These are phyloP conservation scores for Grammomys dolichurus DNA, from an alignment of 2,113 vertebrate genomes.

Conservation along the genomic window DNA sequence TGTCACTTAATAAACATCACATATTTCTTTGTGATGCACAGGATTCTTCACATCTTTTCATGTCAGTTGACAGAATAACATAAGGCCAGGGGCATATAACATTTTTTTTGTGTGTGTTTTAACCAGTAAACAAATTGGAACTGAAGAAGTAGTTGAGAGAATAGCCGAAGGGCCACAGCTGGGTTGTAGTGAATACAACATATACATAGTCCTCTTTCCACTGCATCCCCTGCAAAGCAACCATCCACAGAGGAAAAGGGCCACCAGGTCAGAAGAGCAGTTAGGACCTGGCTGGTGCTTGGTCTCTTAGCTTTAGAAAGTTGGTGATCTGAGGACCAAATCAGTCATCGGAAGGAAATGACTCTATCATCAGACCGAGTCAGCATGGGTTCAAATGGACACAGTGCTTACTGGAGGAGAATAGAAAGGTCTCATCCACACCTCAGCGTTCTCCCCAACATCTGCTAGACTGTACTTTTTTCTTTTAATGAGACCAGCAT, in stretches of 20 bases:
- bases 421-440: conserved; percentile 12
- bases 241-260: not conserved
- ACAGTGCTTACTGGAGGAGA: conserved; percentile 16
- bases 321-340: not conserved
- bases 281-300: not conserved
- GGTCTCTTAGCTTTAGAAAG: not conserved
- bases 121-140: not conserved
- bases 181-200: not conserved
- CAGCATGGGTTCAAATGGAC: not conserved
- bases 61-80: not conserved
- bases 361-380: not conserved
- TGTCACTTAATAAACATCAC: not conserved
- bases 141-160: not conserved
- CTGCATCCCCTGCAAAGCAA: not conserved
- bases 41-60: conserved; percentile 2
- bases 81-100: not conserved
- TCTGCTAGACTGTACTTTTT: conserved; percentile 69
- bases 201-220: not conserved
- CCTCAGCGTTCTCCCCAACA: conserved; percentile 58
- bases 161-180: not conserved
- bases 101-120: not conserved
- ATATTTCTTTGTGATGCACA: conserved; percentile 5
- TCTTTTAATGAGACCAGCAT: conserved; percentile 76
- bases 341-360: not conserved
- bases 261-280: not conserved